Conservation (phyloP, 2,888 invertebrate genomes). For the Parascotia fuliginaria region DNA sequence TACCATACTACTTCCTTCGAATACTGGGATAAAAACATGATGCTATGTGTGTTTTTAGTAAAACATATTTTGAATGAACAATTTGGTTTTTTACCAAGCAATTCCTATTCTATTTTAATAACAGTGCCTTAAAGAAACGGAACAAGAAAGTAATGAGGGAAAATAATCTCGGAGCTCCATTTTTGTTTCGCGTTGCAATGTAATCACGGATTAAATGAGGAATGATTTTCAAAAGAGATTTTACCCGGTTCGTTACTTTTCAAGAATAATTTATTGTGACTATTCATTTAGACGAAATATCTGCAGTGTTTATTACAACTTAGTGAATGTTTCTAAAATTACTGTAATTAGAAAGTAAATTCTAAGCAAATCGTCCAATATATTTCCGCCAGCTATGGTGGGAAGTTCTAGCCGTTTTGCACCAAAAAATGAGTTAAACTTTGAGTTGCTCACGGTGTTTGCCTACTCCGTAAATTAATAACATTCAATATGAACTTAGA, state of each 20-base stretch:
- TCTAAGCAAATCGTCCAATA: no score
- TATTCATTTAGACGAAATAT: slow-evolving; percentile 13
- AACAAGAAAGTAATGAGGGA: slow-evolving; percentile 38
- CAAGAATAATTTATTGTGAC: slow-evolving; percentile 22
- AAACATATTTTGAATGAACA: slow-evolving; percentile 2
- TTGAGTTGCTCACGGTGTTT: no score
- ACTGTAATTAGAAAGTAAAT: no score
- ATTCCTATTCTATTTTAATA: slow-evolving; percentile 12
- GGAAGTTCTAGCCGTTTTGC: no score
- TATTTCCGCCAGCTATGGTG: no score
- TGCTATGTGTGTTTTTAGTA: no score
- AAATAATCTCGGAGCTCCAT: slow-evolving; percentile 38
- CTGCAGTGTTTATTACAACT: background rate
- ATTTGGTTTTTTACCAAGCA: background rate
- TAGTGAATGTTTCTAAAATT: no score
- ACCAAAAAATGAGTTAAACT: no score
- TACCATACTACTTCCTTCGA: no score
- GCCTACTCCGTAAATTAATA: no score
- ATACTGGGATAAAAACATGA: no score
- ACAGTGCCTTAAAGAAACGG: slow-evolving; percentile 17
- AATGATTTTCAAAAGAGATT: slow-evolving; percentile 46
- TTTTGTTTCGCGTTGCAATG: slow-evolving; percentile 43
- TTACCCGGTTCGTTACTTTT: slow-evolving; percentile 21
- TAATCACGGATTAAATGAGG: slow-evolving; percentile 53
- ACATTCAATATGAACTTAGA: no score